Evolutionary conservation across 2,113 vertebrate genomes (phyloP).

Genomic region (Geococcyx californianus): DNA sequence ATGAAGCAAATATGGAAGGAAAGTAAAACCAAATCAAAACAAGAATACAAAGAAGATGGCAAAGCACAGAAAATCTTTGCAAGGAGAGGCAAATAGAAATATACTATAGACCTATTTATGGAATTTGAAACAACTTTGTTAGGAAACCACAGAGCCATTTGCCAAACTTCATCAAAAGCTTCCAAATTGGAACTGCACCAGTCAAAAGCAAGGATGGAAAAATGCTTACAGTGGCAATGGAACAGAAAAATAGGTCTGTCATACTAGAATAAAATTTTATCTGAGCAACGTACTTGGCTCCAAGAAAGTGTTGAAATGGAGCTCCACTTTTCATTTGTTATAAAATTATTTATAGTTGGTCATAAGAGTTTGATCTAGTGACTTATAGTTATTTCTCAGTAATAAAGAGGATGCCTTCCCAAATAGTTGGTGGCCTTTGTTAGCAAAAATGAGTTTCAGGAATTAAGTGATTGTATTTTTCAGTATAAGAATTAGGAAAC

Average conservation of each 20-base stretch:
- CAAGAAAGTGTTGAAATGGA: not conserved
- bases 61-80: not conserved
- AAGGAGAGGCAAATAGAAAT: not conserved
- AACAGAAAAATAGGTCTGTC: conserved; percentile 1
- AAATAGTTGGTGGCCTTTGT: not conserved
- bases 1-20: not conserved
- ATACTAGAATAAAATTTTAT: not conserved
- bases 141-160: conserved; percentile 24
- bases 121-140: conserved; percentile 5
- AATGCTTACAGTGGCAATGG: not conserved
- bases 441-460: not conserved
- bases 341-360: not conserved
- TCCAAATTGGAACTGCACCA: conserved; percentile 17
- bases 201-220: conserved; percentile 28
- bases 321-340: not conserved
- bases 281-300: not conserved
- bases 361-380: not conserved
- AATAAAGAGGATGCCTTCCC: not conserved
- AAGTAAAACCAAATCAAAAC: not conserved
- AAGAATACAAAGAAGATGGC: not conserved
- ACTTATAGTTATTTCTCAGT: not conserved
- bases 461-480: not conserved
- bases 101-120: not conserved
- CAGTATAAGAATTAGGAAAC: not conserved
- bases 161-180: not conserved